Percentiles rank a stretch among this genome's conserved stretches.
Evolutionary conservation across 2,797 vertebrate species (phyloP).

Genomic region (Gymnothorax reevesii): DNA sequence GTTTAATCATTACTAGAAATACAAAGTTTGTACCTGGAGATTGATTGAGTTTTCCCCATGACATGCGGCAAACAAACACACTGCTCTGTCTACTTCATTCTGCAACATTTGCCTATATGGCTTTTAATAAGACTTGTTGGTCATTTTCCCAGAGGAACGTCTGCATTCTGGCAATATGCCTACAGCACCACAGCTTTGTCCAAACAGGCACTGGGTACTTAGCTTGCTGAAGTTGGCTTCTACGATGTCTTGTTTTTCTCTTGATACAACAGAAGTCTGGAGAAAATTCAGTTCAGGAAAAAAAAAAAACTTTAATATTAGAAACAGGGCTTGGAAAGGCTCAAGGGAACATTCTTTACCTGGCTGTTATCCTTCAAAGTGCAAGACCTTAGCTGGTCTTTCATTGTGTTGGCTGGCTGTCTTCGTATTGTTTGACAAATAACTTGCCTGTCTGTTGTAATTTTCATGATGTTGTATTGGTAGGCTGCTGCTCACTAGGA

Average conservation of each 20-base stretch:
- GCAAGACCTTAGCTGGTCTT: not conserved
- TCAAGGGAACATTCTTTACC: not conserved
- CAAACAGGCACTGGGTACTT: not conserved
- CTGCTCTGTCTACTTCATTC: constrained; percentile 12
- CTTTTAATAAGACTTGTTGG: not conserved
- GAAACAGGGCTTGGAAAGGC: not conserved
- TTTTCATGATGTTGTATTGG: not conserved
- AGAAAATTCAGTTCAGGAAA: not conserved
- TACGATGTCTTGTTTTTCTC: too few relatives aligned
- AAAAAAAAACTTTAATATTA: not conserved
- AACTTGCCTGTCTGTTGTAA: too few relatives aligned
- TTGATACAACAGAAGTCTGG: not conserved
- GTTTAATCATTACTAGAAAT: not conserved
- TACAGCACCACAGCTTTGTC: not conserved
- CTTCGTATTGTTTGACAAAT: not conserved
- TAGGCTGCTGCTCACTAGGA: not conserved
- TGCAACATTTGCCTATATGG: not conserved
- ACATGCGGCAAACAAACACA: not conserved
- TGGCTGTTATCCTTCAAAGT: not conserved
- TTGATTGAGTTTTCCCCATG: not conserved
- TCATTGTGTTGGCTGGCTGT: not conserved
- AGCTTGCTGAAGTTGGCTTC: not conserved
- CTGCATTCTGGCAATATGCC: constrained; percentile 4
- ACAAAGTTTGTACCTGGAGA: not conserved
- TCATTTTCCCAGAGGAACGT: not conserved